A percentile compares a stretch with the other conserved stretches of the same genome.
These are phyloP conservation scores for Hydriomena furcata DNA, from an alignment of 2,888 invertebrate species.

Conservation along the genomic window DNA sequence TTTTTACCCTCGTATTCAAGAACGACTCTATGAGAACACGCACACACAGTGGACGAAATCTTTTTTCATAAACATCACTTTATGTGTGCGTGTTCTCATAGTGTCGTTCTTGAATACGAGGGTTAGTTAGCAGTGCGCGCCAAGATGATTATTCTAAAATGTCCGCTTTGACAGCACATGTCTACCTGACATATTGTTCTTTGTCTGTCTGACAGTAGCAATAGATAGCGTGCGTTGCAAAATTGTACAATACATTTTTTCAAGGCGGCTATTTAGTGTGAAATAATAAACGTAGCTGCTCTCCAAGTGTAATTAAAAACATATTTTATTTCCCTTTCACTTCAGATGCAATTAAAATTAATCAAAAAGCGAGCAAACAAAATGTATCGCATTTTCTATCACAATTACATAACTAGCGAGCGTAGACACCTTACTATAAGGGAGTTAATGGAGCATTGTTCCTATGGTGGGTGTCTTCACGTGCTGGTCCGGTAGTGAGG, in stretches of 20 bases:
- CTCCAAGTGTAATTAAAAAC: slow-evolving; percentile 44
- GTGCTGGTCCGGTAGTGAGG: slow-evolving; percentile 43
- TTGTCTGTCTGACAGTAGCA: slow-evolving; percentile 1
- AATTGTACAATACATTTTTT: slow-evolving; percentile 18
- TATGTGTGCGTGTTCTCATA: no score
- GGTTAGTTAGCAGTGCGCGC: neutral
- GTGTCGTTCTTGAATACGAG: no score
- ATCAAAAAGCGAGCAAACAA: slow-evolving; percentile 46
- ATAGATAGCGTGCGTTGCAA: slow-evolving; percentile 16
- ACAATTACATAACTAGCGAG: slow-evolving; percentile 28
- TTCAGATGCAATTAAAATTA: slow-evolving; percentile 54
- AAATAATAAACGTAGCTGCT: slow-evolving; percentile 33
- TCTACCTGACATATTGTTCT: neutral
- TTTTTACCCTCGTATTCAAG: no score
- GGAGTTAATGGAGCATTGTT: slow-evolving; percentile 3
- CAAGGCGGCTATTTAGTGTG: slow-evolving; percentile 26
- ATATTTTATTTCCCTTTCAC: slow-evolving; percentile 59
- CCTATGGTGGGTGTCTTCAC: slow-evolving; percentile 37
- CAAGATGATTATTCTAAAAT: slow-evolving; percentile 1
- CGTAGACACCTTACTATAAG: slow-evolving; percentile 19
- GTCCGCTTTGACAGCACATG: neutral
- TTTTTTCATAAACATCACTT: no score
- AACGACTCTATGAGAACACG: no score
- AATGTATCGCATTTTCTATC: slow-evolving; percentile 34
- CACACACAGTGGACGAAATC: no score